Conservation (phyloP, 1,140 invertebrate genomes). For the Watersipora subatra region DNA sequence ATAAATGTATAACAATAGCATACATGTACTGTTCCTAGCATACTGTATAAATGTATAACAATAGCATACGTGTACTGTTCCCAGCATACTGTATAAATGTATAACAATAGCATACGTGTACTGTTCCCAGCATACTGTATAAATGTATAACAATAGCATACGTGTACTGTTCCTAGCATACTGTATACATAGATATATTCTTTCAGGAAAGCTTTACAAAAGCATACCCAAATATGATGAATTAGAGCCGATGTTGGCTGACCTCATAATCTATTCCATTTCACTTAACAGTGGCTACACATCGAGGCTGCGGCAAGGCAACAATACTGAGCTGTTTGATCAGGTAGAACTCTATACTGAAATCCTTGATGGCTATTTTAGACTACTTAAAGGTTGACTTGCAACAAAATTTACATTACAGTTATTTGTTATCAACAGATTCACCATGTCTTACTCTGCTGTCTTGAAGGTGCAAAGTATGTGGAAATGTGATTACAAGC, state of each 20-base stretch:
- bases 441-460: too few relatives aligned
- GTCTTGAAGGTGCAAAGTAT: too few relatives aligned
- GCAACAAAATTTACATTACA: too few relatives aligned
- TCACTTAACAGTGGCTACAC: conserved; percentile 25
- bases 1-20: neutral
- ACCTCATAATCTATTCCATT: neutral
- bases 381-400: too few relatives aligned
- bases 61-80: too few relatives aligned
- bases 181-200: neutral
- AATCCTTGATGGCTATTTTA: too few relatives aligned
- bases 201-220: neutral
- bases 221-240: neutral
- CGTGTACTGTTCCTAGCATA: neutral
- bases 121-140: neutral
- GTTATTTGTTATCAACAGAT: too few relatives aligned
- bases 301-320: conserved; percentile 7
- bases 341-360: too few relatives aligned
- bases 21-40: neutral
- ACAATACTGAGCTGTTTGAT: neutral
- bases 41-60: neutral
- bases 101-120: neutral
- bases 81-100: neutral
- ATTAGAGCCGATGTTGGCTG: neutral
- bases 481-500: too few relatives aligned
- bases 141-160: neutral